These are phyloP conservation scores for Andricus grossulariae DNA, from an alignment of 1,140 invertebrate species.

Conservation along the genomic window DNA sequence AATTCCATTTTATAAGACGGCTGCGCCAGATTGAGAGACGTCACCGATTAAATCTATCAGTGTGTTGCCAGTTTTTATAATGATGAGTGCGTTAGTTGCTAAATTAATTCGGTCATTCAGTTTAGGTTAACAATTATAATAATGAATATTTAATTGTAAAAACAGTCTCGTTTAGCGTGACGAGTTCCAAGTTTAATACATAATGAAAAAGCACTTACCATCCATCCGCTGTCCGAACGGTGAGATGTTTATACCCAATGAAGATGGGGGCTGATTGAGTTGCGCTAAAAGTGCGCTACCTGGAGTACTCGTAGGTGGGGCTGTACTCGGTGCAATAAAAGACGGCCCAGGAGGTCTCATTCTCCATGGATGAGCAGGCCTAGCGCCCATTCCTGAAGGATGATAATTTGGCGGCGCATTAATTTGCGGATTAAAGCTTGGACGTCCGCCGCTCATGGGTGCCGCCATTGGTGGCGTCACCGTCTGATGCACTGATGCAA, in stretches of 20 bases:
- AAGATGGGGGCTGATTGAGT: conserved; percentile 80
- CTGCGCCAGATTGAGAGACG: no score
- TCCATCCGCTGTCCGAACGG: conserved; percentile 77
- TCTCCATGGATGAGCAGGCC: conserved; percentile 65
- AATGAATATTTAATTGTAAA: no score
- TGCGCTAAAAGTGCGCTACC: conserved; percentile 82
- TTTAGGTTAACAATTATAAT: no score
- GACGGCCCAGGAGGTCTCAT: conserved; percentile 64
- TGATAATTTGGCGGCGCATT: conserved; percentile 77
- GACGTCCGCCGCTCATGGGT: conserved; percentile 62
- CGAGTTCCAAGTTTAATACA: no score
- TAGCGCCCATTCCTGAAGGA: conserved; percentile 60
- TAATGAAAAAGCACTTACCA: conserved; percentile 50
- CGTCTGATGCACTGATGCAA: conserved; percentile 66
- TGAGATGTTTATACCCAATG: conserved; percentile 74
- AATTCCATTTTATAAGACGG: no score
- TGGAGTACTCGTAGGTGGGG: conserved; percentile 70
- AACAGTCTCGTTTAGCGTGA: no score
- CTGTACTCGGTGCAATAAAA: conserved; percentile 65
- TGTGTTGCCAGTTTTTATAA: no score
- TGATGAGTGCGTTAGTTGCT: no score
- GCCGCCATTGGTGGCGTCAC: conserved; percentile 62
- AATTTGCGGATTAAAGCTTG: conserved; percentile 73
- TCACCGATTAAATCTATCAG: no score
- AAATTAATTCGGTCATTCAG: no score